Percentiles rank a stretch among this genome's conserved stretches.
These are phyloP conservation scores for Cyprinodon diabolis DNA, from an alignment of 2,797 vertebrate genomes.

Conservation along the genomic window DNA sequence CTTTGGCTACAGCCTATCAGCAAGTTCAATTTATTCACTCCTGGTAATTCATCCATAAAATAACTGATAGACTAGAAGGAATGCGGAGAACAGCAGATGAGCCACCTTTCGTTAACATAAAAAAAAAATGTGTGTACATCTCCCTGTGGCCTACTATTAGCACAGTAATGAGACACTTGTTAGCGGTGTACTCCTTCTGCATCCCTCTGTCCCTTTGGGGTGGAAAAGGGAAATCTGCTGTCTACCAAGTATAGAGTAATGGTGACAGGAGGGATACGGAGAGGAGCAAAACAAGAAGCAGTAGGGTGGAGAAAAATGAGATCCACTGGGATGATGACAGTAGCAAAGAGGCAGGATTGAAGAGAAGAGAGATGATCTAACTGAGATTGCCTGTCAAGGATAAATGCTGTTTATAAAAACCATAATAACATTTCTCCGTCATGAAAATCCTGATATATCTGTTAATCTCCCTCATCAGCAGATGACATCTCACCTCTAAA, in stretches of 20 bases:
- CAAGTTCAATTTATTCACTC: slow-evolving; percentile 49
- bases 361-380: slow-evolving; percentile 31
- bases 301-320: slow-evolving; percentile 4
- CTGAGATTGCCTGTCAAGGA: slow-evolving; percentile 32
- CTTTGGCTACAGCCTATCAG: slow-evolving; percentile 42
- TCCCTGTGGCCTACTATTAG: slow-evolving; percentile 51
- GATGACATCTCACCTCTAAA: slow-evolving; percentile 23
- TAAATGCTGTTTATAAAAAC: slow-evolving; percentile 53
- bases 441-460: slow-evolving; percentile 30
- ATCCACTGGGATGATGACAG: slow-evolving; percentile 21
- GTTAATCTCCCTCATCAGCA: slow-evolving; percentile 34
- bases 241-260: slow-evolving; percentile 28
- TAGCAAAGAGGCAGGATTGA: slow-evolving; percentile 19
- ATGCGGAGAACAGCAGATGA: slow-evolving; percentile 40
- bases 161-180: slow-evolving; percentile 67
- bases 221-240: slow-evolving; percentile 23
- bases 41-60: slow-evolving; percentile 56
- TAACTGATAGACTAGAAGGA: slow-evolving; percentile 20
- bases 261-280: slow-evolving; percentile 27
- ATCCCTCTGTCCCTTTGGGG: slow-evolving; percentile 45
- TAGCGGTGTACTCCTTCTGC: slow-evolving; percentile 44
- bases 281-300: slow-evolving; percentile 1
- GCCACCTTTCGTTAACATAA: slow-evolving; percentile 34
- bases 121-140: slow-evolving; percentile 8
- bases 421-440: slow-evolving; percentile 31